Evolutionary conservation across 2,797 vertebrate species (phyloP), one percentile per base, ranked within the genome.

Genomic region (Macropodus opercularis): DNA sequence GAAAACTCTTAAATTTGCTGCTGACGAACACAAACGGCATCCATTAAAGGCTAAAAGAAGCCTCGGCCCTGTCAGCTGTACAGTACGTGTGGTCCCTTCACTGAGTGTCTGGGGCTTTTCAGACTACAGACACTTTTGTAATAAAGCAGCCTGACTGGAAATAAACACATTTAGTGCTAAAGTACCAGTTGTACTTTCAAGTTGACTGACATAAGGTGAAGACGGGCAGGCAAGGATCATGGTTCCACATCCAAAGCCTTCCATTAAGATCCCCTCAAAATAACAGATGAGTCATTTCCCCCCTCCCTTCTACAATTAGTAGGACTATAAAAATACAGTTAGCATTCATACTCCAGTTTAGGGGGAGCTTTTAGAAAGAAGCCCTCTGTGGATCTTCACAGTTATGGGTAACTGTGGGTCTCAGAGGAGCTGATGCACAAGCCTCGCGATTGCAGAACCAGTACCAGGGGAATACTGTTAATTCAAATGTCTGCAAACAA

Each of bases 51-150:
- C 44, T 75, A 46, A 67, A 69, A 69, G 69, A 79, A 63, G 81
- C 79, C 56, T 55, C 24, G 0, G 53, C n/a, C 31, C 58, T 57
- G 75, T 77, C 69, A 63, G 7, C 53, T 47, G 54, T 67, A 55
- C 85, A 62, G 71, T 75, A 50, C 75, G 85, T 88, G 86, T 85
- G 86, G 88, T 86, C 88, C 62, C 40, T 17, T 44, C 62, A 36
- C 6, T 2, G 35, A 51, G 36, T 36, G 22, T 66, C 58, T 51
- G 32, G 39, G 43, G 63, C 46, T 44, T 67, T 66, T 58, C 50
- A 73, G 8, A 36, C 42, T 53, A 22, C 38, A 62, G 55, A 11
- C 51, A 57, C 61, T 75, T 67, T 73, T 70, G 63, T 62, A 38
- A 71, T 77, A 63, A 83, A 73, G 22, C 18, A 53, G 50, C 53